Conservation (phyloP, 2,113 vertebrate species). For the Pycnonotus jocosus region DNA sequence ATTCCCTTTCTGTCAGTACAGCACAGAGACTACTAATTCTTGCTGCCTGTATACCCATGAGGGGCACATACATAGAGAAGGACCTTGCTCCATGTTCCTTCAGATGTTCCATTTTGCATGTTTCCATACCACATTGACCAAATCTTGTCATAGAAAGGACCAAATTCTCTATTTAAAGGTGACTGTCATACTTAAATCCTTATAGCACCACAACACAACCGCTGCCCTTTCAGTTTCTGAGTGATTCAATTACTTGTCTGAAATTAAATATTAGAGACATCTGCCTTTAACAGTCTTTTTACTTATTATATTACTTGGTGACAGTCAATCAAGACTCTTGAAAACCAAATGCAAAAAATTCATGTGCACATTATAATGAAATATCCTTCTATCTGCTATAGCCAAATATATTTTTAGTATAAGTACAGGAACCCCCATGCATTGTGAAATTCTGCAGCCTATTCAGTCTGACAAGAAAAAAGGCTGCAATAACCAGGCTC, state of each 20-base stretch:
- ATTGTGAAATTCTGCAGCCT: neutral
- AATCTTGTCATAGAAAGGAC: neutral
- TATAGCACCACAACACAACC: neutral
- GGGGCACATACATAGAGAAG: accelerated
- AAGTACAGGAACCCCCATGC: accelerated
- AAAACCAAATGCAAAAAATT: neutral
- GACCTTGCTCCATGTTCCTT: neutral
- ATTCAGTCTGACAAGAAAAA: neutral
- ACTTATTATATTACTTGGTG: neutral
- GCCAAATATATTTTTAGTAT: neutral
- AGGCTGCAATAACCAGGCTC: neutral
- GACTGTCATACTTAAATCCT: neutral
- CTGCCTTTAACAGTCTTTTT: neutral
- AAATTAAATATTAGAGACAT: neutral
- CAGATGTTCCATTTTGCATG: neutral
- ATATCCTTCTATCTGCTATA: neutral
- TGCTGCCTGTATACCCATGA: neutral
- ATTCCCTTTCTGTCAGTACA: neutral
- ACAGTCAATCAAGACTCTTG: neutral
- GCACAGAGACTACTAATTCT: neutral
- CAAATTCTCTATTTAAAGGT: neutral
- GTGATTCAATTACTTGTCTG: neutral
- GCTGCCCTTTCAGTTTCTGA: neutral
- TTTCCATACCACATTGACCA: neutral
- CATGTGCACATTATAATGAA: neutral